These are phyloP conservation scores for Tipula confusa DNA, from an alignment of 2,888 invertebrate species.

Conservation along the genomic window DNA sequence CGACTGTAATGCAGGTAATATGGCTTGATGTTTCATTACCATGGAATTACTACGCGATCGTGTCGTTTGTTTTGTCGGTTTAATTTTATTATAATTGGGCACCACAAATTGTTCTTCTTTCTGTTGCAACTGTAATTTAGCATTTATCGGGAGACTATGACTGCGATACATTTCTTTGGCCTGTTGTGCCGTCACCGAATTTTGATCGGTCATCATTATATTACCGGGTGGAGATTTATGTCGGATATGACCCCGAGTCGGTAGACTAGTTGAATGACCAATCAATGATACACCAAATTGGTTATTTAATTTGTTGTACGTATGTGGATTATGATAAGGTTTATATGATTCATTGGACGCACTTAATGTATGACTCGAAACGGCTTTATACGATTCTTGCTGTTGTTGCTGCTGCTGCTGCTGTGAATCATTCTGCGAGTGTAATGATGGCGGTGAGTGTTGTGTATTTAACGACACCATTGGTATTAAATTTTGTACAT, in stretches of 20 bases:
- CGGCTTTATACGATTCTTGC: conserved; percentile 30
- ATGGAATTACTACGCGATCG: conserved; percentile 48
- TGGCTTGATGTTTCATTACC: conserved; percentile 38
- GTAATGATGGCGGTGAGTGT: background rate
- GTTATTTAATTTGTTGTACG: conserved; percentile 46
- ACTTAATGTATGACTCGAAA: conserved; percentile 31
- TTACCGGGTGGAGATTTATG: background rate
- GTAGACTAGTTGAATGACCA: background rate
- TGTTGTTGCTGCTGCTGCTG: conserved; percentile 40
- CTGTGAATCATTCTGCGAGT: conserved; percentile 31
- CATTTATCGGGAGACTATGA: conserved; percentile 59
- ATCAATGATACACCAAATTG: conserved; percentile 44
- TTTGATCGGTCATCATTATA: background rate
- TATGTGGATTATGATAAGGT: conserved; percentile 42
- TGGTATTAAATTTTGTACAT: background rate
- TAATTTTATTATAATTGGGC: conserved; percentile 46
- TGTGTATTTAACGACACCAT: background rate
- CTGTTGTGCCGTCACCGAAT: conserved; percentile 34
- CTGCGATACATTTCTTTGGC: conserved; percentile 57
- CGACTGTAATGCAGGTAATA: conserved; percentile 53
- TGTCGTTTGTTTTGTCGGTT: conserved; percentile 36
- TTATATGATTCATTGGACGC: conserved; percentile 40
- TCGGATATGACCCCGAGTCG: background rate
- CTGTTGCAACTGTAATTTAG: conserved; percentile 50
- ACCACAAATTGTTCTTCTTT: conserved; percentile 45